Conservation (phyloP, 2,888 invertebrate species). For the Perizoma affinitatum region DNA sequence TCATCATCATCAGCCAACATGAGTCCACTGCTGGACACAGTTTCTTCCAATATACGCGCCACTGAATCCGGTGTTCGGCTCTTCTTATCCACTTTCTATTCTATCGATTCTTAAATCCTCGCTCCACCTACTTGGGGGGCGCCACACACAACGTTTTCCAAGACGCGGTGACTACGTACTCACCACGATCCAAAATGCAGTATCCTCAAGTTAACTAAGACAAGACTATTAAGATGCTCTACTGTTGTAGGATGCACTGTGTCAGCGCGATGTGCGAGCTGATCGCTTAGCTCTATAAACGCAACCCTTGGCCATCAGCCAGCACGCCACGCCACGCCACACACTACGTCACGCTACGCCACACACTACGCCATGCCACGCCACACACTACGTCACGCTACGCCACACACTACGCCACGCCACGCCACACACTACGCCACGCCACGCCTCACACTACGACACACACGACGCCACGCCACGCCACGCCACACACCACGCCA, state of each 20-base stretch:
- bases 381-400: constrained; percentile 46
- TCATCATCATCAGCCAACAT: too few species aligned
- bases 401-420: too few species aligned
- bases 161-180: too few species aligned
- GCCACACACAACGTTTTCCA: not conserved
- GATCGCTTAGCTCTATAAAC: constrained; percentile 55
- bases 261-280: constrained; percentile 44
- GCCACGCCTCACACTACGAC: constrained; percentile 43
- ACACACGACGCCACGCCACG: constrained; percentile 33
- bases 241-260: constrained; percentile 15
- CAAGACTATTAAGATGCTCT: not conserved
- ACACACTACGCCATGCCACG: constrained; percentile 32
- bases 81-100: too few species aligned
- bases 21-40: too few species aligned
- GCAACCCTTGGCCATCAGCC: too few species aligned
- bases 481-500: constrained; percentile 29
- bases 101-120: too few species aligned
- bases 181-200: too few species aligned
- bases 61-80: too few species aligned
- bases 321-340: constrained; percentile 45
- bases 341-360: constrained; percentile 38
- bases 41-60: too few species aligned
- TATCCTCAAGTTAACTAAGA: not conserved
- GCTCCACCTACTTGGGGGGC: too few species aligned
- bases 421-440: constrained; percentile 36